phyloP scores from a whole-genome alignment of 2,888 invertebrate species.

The Bellardia bayeri region DNA sequence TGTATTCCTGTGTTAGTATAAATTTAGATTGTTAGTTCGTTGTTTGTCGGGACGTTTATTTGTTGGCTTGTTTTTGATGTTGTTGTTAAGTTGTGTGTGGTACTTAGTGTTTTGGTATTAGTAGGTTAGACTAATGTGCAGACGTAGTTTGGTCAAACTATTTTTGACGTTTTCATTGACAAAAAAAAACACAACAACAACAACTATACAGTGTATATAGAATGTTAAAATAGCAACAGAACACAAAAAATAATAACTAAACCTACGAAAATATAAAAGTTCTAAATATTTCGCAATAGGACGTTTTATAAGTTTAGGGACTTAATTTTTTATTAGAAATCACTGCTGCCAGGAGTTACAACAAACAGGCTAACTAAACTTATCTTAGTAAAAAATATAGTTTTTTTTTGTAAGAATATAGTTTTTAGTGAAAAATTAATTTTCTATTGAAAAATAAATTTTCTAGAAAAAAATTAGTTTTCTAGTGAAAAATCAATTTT shows the following conservation, averaged over 20 bases:
- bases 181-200: neutral
- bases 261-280: slow-evolving; percentile 31
- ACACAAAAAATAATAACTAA: slow-evolving; percentile 25
- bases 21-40: slow-evolving; percentile 11
- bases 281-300: neutral
- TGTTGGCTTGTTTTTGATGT: neutral
- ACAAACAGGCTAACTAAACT: too few relatives aligned
- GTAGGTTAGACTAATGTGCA: slow-evolving; percentile 16
- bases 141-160: slow-evolving; percentile 50
- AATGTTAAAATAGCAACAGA: slow-evolving; percentile 6
- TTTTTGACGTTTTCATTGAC: slow-evolving; percentile 48
- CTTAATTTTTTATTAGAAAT: neutral
- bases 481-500: too few relatives aligned
- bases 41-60: slow-evolving; percentile 20
- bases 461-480: too few relatives aligned
- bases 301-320: slow-evolving; percentile 10
- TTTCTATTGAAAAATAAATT: too few relatives aligned
- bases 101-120: slow-evolving; percentile 23
- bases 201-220: neutral
- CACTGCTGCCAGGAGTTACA: too few relatives aligned
- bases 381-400: too few relatives aligned
- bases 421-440: too few relatives aligned
- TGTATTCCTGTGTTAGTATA: neutral
- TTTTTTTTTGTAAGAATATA: too few relatives aligned
- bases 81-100: neutral